These are phyloP conservation scores for Chymomyza caudatula DNA, from an alignment of 2,888 invertebrate species.

Conservation along the genomic window DNA sequence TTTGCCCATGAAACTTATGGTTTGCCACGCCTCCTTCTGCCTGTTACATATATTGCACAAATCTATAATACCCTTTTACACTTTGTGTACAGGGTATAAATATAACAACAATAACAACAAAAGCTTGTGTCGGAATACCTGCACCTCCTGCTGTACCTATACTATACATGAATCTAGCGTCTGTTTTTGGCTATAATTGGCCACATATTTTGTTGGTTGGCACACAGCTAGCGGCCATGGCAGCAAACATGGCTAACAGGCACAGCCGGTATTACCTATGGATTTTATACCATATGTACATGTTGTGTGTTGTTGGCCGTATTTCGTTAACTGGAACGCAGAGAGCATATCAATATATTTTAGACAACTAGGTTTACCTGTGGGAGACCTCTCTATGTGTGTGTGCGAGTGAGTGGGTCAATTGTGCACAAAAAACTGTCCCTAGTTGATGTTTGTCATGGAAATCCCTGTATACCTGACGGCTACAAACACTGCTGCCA, in stretches of 20 bases:
- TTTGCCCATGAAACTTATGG: too few species aligned
- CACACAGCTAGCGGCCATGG: conserved; percentile 8
- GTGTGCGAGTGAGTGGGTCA: too few species aligned
- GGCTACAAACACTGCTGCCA: too few species aligned
- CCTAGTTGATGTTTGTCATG: conserved; percentile 59
- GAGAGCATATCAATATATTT: conserved; percentile 53
- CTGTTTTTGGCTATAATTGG: conserved; percentile 67
- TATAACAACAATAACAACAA: too few species aligned
- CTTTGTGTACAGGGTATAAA: too few species aligned
- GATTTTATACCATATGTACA: not conserved
- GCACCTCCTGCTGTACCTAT: not conserved
- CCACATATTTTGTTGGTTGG: conserved; percentile 63
- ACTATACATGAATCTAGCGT: conserved; percentile 25
- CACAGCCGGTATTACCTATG: not conserved
- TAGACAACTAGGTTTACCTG: conserved; percentile 11
- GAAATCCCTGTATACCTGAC: conserved; percentile 35
- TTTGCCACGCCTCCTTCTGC: too few species aligned
- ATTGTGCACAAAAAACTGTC: conserved; percentile 39
- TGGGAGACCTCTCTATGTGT: conserved; percentile 3
- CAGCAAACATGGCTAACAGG: conserved; percentile 41
- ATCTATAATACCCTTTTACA: too few species aligned
- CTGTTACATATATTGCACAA: too few species aligned
- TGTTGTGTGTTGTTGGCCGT: not conserved
- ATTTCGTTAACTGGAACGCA: conserved; percentile 28
- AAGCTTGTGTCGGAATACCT: not conserved